phyloP scores from a whole-genome alignment of 2,113 vertebrate genomes.

The Petroica traversi region DNA sequence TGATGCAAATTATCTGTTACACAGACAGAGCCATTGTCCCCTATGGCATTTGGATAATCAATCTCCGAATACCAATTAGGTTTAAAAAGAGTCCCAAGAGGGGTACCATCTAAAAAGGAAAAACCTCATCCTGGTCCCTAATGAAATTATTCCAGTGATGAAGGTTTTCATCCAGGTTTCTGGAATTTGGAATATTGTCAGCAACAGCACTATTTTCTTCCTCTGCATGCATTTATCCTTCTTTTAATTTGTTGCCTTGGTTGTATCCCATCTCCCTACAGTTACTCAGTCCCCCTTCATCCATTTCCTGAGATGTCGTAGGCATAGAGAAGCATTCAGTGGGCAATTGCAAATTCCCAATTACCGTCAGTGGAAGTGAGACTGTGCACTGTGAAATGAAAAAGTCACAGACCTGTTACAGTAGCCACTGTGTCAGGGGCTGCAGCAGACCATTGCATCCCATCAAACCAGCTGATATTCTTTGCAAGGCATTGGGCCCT shows the following conservation, averaged over 20 bases:
- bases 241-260: not conserved
- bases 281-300: not conserved
- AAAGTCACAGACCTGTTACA: slow-evolving; percentile 19
- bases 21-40: not conserved
- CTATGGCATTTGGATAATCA: slow-evolving; percentile 15
- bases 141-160: not conserved
- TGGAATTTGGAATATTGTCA: not conserved
- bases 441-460: slow-evolving; percentile 6
- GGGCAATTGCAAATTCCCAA: not conserved
- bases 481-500: not conserved
- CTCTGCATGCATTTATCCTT: not conserved
- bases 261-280: not conserved
- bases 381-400: slow-evolving; percentile 35
- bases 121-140: not conserved
- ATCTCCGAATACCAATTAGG: slow-evolving; percentile 15
- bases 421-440: not conserved
- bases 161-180: not conserved
- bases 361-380: not conserved
- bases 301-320: not conserved
- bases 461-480: not conserved
- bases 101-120: not conserved
- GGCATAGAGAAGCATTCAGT: not conserved
- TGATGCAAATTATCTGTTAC: slow-evolving; percentile 35
- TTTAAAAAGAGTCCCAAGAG: not conserved
- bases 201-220: not conserved